Base-by-base conservation (phyloP, 2,113 vertebrate species). In the Nyctereutes procyonoides region DNA sequence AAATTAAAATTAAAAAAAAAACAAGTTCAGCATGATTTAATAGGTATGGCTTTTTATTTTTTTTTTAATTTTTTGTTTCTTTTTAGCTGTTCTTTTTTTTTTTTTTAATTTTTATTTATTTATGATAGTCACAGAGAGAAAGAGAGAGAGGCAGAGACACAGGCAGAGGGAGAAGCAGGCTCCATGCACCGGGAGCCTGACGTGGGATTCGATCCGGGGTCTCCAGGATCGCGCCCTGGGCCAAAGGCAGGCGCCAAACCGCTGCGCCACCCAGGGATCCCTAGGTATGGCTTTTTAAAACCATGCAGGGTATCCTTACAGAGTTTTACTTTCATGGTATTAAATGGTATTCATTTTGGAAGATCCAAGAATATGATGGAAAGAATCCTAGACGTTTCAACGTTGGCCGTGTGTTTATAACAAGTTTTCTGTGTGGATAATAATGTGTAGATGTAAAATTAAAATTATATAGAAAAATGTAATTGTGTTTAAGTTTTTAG, bases 401-500 rank as follows among this genome's bases (percentile, higher is more conserved):
- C 97, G 81, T 95, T 96, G 97, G 43, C 86, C 95, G 1, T 90
- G 14, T 92, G 96, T 98, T 90, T 90, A 96, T 90, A 95, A 56
- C 20, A 96, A 77, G 71, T 96, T 85, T 48, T 96, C 30, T 17
- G 28, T 74, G 32, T 88, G 77, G 63, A 20, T 80, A 91, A 35
- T 89, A 93, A 71, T 91, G 22, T 93, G 53, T 97, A 89, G 73
- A 74, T 97, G 56, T 81, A 85, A 94, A 96, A 95, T 90, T 76
- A 81, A 96, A 95, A 87, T 93, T 90, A 73, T 63, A 16, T 85
- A 91, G 69, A 60, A 95, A 90, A 94, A 85, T 88, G 92, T 65
- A 92, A 93, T 98, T 98, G 96, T 43, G 83, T 98, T 71, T 93
- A 97, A 73, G 48, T 71, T 97, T 96, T 97, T 88, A 89, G 93